Base-by-base conservation (phyloP, 2,113 vertebrate species). In the Dascyllus trimaculatus region DNA sequence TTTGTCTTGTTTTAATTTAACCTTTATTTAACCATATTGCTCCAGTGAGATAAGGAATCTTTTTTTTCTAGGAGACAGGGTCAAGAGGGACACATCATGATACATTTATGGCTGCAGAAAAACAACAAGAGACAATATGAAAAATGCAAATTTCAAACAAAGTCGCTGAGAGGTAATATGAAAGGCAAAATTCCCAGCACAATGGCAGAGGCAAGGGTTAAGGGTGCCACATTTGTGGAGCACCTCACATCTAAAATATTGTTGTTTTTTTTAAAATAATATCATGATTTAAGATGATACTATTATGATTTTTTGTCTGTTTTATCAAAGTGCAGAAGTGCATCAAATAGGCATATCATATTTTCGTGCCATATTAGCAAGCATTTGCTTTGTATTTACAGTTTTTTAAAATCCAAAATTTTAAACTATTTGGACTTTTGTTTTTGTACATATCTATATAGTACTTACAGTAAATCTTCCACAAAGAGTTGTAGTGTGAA, bases 1-100 rank as follows among this genome's bases (percentile, higher is more conserved):
- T 75, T 84, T 71, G 49, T 54, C 51, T 78, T 29, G 13, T 75
- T 88, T 86, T 89, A 85, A 85, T 92, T 89, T 74, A 81, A 85
- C 85, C 79, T 85, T 88, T 85, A 81, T 82, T 87, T 80, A 81
- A 78, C 64, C 40, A 60, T 43, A 45, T 69, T 52, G 67, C 72
- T 48, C 59, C 19, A 5, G 53, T 26, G 49, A 52, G 49, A 85
- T 86, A 66, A 70, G 29, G 40, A 9, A 25, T 76, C 7, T 75
- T 76, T 84, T 18, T 62, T 57, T 64, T 75, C 52, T 22, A 14
- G 29, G 35, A 59, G 74, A 81, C 71, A n/a, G 57, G 79, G 62
- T 81, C 63, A 85, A 78, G 49, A 75, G 40, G 80, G 66, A 43
- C 25, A 29, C 35, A 71, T 69, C 40, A 43, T 17, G 48, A 66